Conservation (phyloP, 1,140 invertebrate genomes). For the Heliconius melpomene region DNA sequence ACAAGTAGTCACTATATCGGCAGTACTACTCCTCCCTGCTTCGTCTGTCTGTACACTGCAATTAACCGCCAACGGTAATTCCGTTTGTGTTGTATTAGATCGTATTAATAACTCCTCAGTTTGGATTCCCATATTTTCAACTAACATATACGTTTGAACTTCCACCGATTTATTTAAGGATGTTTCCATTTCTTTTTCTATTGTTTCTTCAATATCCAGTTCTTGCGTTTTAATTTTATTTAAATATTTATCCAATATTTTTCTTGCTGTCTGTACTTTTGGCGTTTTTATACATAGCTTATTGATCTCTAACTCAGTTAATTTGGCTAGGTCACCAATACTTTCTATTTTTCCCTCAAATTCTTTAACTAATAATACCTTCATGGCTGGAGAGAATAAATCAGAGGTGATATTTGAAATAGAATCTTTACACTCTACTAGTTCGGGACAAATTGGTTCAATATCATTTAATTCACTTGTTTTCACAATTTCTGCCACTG, state of each 20-base stretch:
- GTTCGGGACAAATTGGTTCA: slow-evolving; percentile 67
- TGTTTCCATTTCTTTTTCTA: slow-evolving; percentile 33
- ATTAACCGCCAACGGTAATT: slow-evolving; percentile 36
- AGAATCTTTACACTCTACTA: slow-evolving; percentile 62
- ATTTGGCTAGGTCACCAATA: slow-evolving; percentile 79
- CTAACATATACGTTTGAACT: slow-evolving; percentile 44
- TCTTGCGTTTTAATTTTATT: slow-evolving; percentile 34
- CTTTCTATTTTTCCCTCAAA: slow-evolving; percentile 71
- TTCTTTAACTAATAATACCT: slow-evolving; percentile 67
- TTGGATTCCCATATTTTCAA: slow-evolving; percentile 49
- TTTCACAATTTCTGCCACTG: slow-evolving; percentile 54
- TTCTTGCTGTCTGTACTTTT: slow-evolving; percentile 68
- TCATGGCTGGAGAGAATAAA: slow-evolving; percentile 66
- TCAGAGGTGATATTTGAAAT: slow-evolving; percentile 70
- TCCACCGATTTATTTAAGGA: slow-evolving; percentile 35
- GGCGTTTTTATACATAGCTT: slow-evolving; percentile 77
- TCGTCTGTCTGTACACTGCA: slow-evolving; percentile 56
- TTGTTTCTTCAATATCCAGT: slow-evolving; percentile 31
- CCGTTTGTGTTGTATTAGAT: slow-evolving; percentile 52
- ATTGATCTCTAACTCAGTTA: slow-evolving; percentile 78
- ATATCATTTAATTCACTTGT: slow-evolving; percentile 68
- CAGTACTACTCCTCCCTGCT: slow-evolving; percentile 51
- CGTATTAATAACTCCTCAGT: slow-evolving; percentile 41
- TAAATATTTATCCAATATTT: slow-evolving; percentile 64
- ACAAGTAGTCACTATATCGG: slow-evolving; percentile 51